Conservation (phyloP, 2,888 invertebrate genomes). For the Junonia oenone region DNA sequence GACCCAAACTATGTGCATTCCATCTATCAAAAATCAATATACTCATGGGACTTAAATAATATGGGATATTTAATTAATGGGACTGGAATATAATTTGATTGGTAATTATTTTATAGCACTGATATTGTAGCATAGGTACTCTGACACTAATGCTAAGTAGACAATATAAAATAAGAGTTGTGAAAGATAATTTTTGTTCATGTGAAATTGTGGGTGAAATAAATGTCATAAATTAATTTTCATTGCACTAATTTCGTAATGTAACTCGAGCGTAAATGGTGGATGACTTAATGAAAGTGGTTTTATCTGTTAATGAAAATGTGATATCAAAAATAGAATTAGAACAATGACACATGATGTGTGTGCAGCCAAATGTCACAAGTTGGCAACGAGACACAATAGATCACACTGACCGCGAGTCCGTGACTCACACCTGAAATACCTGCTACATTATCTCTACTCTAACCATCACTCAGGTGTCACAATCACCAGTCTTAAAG, state of each 20-base stretch:
- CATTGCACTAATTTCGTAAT: too few species aligned
- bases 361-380: slow-evolving; percentile 10
- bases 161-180: too few species aligned
- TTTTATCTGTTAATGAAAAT: not conserved
- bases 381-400: slow-evolving; percentile 7
- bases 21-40: not conserved
- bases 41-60: not conserved
- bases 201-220: too few species aligned
- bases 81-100: not conserved
- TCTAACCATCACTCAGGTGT: not conserved
- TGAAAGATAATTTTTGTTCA: too few species aligned
- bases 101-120: not conserved
- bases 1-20: slow-evolving; percentile 15
- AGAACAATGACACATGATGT: not conserved
- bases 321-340: slow-evolving; percentile 11
- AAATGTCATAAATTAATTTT: too few species aligned
- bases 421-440: not conserved
- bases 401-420: not conserved
- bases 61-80: not conserved
- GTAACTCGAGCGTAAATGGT: too few species aligned
- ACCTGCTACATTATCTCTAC: not conserved
- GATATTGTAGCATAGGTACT: not conserved
- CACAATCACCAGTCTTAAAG: slow-evolving; percentile 46
- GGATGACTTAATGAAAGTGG: slow-evolving; percentile 1
- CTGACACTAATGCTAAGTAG: too few species aligned